These are phyloP conservation scores for Monomorium pharaonis DNA, from an alignment of 1,140 invertebrate species.

Conservation along the genomic window DNA sequence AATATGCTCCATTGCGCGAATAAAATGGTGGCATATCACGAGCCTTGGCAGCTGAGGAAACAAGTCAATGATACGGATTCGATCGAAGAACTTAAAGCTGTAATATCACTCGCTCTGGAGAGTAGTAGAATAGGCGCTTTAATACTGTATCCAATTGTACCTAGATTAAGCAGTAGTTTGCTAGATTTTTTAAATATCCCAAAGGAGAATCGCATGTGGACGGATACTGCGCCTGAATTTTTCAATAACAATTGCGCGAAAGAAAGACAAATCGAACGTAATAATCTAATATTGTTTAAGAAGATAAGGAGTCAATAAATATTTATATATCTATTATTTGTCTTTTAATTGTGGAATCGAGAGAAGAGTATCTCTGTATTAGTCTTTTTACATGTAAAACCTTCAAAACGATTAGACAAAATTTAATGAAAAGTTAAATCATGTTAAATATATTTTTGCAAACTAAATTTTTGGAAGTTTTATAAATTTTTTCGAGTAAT, in stretches of 20 bases:
- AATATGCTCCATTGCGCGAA: constrained; percentile 91
- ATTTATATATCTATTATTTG: not conserved
- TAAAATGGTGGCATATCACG: constrained; percentile 92
- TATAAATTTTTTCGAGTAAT: no score
- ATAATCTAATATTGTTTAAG: constrained; percentile 71
- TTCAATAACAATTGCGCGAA: not conserved
- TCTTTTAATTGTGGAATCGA: not conserved
- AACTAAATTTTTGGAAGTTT: no score
- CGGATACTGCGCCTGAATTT: constrained; percentile 77
- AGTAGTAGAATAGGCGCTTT: constrained; percentile 91
- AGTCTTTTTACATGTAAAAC: not conserved
- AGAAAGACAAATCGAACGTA: constrained; percentile 11
- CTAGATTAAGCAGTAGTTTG: constrained; percentile 87
- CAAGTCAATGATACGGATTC: constrained; percentile 80
- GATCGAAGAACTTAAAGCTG: constrained; percentile 87
- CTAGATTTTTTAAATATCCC: constrained; percentile 89
- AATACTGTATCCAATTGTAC: constrained; percentile 94
- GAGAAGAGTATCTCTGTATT: not conserved
- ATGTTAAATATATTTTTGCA: not conserved
- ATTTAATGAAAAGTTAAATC: not conserved
- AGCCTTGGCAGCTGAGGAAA: constrained; percentile 95
- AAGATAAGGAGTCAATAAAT: constrained; percentile 64
- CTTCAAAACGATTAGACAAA: not conserved
- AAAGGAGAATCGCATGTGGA: constrained; percentile 85
- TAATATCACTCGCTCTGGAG: constrained; percentile 94